These are phyloP conservation scores for Amblyraja radiata DNA, from an alignment of 2,797 vertebrate species.

Conservation along the genomic window DNA sequence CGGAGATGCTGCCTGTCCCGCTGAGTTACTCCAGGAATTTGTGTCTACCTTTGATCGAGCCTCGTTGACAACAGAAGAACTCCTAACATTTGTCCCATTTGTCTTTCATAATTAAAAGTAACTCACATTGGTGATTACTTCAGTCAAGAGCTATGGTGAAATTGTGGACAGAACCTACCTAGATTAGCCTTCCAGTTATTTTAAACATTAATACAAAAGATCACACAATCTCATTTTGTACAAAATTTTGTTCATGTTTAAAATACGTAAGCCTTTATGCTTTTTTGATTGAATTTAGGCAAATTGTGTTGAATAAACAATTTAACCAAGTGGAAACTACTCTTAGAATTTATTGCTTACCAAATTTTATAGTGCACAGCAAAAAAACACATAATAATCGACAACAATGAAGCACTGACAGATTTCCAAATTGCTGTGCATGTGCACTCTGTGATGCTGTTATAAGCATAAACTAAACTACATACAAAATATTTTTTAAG, in stretches of 20 bases:
- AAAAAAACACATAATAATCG: not conserved
- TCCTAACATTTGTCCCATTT: not conserved
- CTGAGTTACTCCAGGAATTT: not conserved
- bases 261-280: not conserved
- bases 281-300: not conserved
- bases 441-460: not conserved
- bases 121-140: not conserved
- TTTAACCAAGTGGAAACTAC: not conserved
- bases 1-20: no score
- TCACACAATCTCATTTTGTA: not conserved
- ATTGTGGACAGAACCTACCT: not conserved
- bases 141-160: not conserved
- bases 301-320: not conserved
- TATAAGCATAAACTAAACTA: not conserved
- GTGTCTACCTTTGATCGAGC: not conserved
- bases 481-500: not conserved
- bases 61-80: not conserved
- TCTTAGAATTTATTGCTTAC: not conserved
- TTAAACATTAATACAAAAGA: not conserved
- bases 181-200: not conserved
- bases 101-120: not conserved
- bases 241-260: not conserved
- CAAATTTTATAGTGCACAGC: not conserved
- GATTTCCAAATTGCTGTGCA: not conserved
- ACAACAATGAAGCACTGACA: not conserved